A percentile compares a stretch with the other conserved stretches of the same genome.
phyloP scores from a whole-genome alignment of 2,113 vertebrate species.

The Nesoenas mayeri region DNA sequence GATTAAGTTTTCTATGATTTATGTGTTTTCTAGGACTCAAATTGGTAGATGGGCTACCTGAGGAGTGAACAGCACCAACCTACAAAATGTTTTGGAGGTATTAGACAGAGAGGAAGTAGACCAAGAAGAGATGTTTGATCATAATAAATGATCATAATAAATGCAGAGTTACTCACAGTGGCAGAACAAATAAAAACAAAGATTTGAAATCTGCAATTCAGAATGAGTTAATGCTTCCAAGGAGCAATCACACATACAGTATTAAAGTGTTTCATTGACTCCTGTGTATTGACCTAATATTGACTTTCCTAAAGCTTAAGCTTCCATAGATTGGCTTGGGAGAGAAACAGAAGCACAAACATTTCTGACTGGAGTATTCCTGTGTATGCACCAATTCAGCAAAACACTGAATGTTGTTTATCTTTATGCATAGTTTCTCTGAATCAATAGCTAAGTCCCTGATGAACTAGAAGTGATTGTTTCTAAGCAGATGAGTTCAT shows the following conservation, averaged over 20 bases:
- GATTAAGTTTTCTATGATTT: neutral
- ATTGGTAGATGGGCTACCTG: neutral
- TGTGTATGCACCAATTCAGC: neutral
- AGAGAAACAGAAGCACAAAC: neutral
- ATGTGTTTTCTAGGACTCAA: neutral
- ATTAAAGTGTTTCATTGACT: slow-evolving; percentile 5
- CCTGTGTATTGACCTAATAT: slow-evolving; percentile 32
- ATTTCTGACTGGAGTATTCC: neutral
- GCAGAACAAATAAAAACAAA: neutral
- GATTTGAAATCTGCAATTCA: slow-evolving; percentile 25
- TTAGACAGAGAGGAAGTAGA: neutral
- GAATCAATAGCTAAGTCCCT: neutral
- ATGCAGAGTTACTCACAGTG: neutral
- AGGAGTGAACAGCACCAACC: neutral
- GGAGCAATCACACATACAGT: neutral
- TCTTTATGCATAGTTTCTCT: neutral
- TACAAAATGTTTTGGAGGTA: neutral
- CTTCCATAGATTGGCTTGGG: neutral
- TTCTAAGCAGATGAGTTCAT: neutral
- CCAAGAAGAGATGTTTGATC: neutral
- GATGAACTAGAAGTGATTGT: neutral
- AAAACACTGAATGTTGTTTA: neutral
- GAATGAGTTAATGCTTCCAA: neutral
- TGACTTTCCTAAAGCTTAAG: slow-evolving; percentile 32
- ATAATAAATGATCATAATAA: slow-evolving; percentile 4